These are phyloP conservation scores for Agelas oroides DNA, from an alignment of 37 sponge, comb jelly and placozoan species.

Conservation along the genomic window DNA sequence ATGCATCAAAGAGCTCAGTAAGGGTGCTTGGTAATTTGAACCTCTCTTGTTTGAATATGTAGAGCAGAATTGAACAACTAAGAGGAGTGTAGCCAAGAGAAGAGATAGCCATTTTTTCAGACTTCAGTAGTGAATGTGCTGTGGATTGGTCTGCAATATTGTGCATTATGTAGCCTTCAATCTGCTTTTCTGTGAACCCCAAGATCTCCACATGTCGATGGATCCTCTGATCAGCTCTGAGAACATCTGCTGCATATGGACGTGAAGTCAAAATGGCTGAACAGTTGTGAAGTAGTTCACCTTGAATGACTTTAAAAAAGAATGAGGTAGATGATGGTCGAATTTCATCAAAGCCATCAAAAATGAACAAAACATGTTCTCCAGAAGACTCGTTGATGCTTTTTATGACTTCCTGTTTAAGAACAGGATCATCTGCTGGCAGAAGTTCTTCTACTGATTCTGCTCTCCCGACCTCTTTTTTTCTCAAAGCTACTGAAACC, in stretches of 20 bases:
- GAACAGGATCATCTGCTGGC: no score
- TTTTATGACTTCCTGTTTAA: no score
- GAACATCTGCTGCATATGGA: neutral
- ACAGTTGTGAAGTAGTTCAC: neutral
- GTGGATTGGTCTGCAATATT: neutral
- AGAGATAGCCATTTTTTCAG: neutral
- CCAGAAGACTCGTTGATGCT: no score
- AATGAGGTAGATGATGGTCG: neutral
- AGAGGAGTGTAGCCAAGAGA: conserved; percentile 13
- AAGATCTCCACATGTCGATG: neutral
- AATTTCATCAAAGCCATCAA: no score
- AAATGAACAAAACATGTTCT: no score
- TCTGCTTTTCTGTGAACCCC: conserved; percentile 3
- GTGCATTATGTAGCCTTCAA: neutral
- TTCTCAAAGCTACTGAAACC: no score
- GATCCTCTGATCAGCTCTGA: neutral
- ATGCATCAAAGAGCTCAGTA: neutral
- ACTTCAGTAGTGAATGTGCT: neutral
- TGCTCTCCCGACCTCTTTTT: no score
- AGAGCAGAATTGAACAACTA: neutral
- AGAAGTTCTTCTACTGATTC: no score
- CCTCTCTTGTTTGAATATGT: neutral
- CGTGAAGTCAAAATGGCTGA: neutral
- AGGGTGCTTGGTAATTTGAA: neutral
- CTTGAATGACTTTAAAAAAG: neutral